Conservation (phyloP, 2,888 invertebrate species). For the Osmoderma eremita region DNA sequence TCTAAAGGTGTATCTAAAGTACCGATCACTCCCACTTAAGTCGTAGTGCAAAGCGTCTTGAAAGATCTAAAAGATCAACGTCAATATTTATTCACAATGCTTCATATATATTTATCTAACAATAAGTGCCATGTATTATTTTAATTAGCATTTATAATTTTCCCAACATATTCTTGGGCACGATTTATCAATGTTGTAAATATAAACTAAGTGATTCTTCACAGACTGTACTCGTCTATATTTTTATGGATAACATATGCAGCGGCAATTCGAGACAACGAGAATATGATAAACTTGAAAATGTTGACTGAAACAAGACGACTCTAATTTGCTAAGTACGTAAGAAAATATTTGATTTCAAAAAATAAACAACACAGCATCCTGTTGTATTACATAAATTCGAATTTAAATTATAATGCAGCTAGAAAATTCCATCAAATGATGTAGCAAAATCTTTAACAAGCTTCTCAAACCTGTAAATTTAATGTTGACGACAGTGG, state of each 20-base stretch:
- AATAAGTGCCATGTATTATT: conserved; percentile 11
- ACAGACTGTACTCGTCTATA: not conserved
- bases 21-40: no score
- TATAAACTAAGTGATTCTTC: not conserved
- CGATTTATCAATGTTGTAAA: conserved; percentile 4
- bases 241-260: conserved; percentile 3
- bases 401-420: conserved; percentile 10
- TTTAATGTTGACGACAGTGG: no score
- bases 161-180: not conserved
- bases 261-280: not conserved
- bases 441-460: no score
- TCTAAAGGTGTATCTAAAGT: no score
- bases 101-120: conserved; percentile 32
- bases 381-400: conserved; percentile 20
- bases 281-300: conserved; percentile 1
- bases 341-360: conserved; percentile 21
- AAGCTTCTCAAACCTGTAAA: no score
- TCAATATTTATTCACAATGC: conserved; percentile 24
- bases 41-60: conserved; percentile 1
- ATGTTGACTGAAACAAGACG: conserved; percentile 20
- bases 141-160: conserved; percentile 20
- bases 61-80: conserved; percentile 9
- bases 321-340: conserved; percentile 3
- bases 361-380: conserved; percentile 17
- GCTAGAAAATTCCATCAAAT: not conserved